phyloP scores from a whole-genome alignment of 2,888 invertebrate genomes.

The Spialia ferax region DNA sequence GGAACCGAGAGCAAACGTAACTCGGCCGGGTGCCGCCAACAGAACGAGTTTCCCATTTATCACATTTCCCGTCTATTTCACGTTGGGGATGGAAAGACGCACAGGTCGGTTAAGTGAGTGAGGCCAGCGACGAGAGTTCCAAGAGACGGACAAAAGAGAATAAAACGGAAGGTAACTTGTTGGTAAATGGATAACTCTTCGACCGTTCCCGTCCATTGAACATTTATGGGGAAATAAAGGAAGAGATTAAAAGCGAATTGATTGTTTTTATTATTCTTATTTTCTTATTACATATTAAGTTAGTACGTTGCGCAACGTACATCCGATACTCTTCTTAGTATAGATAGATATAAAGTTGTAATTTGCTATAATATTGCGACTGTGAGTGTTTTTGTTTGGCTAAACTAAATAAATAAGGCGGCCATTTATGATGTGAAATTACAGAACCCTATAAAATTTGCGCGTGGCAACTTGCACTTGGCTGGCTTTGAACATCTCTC shows the following conservation, averaged over 20 bases:
- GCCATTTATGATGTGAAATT: no score
- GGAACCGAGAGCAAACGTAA: constrained; percentile 72
- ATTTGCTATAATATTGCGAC: no score
- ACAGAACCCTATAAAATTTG: no score
- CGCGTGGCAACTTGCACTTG: no score
- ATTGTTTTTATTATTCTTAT: constrained; percentile 21
- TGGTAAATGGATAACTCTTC: constrained; percentile 80
- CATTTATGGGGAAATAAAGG: constrained; percentile 51
- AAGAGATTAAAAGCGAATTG: constrained; percentile 16
- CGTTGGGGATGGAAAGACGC: constrained; percentile 78
- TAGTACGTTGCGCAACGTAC: no score
- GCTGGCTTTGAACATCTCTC: not conserved
- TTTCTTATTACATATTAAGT: not conserved
- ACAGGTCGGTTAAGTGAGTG: constrained; percentile 69
- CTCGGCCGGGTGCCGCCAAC: constrained; percentile 77
- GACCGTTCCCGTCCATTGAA: constrained; percentile 74
- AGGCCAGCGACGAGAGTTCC: constrained; percentile 72
- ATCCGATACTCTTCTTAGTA: no score
- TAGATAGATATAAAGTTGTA: no score
- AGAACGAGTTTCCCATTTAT: constrained; percentile 86
- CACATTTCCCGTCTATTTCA: constrained; percentile 86
- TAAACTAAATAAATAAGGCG: no score
- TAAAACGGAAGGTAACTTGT: constrained; percentile 78
- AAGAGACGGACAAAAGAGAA: constrained; percentile 77
- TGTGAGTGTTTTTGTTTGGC: no score